These are phyloP conservation scores for Cantharis rufa DNA, from an alignment of 2,888 invertebrate genomes.

Conservation along the genomic window DNA sequence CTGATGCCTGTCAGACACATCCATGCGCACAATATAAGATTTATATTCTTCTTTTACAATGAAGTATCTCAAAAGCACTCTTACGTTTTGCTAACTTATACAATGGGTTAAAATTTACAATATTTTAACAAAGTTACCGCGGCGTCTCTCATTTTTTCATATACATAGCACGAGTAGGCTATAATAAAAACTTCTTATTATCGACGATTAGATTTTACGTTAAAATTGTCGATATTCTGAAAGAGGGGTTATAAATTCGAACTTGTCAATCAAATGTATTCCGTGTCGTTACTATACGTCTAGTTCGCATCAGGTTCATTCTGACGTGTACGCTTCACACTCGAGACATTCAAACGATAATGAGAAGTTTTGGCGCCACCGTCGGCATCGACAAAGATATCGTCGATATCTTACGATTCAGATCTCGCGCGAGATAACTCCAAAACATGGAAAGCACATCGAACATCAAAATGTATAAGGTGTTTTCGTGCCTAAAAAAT, in stretches of 20 bases:
- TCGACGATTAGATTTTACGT: not conserved
- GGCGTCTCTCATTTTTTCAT: not conserved
- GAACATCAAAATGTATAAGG: conserved; percentile 44
- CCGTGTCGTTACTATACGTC: conserved; percentile 17
- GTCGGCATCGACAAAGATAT: conserved; percentile 54
- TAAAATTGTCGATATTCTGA: not conserved
- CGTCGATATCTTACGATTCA: conserved; percentile 53
- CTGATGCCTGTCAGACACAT: conserved; percentile 48
- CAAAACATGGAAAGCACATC: conserved; percentile 53
- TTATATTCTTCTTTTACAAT: conserved; percentile 43
- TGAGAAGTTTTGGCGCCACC: conserved; percentile 55
- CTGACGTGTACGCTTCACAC: conserved; percentile 30
- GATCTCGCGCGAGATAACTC: conserved; percentile 54
- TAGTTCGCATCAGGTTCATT: conserved; percentile 23
- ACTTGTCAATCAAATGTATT: not conserved
- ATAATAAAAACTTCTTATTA: no score
- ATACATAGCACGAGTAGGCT: not conserved
- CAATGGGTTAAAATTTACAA: conserved; percentile 23
- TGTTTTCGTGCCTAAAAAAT: conserved; percentile 36
- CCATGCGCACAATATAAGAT: conserved; percentile 51
- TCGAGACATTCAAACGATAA: conserved; percentile 41
- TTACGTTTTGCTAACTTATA: conserved; percentile 21
- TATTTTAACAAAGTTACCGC: conserved; percentile 17
- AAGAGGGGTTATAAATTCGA: not conserved
- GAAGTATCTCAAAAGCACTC: conserved; percentile 36